Conservation (phyloP, 2,113 vertebrate genomes). For the Atherinomorus stipes region DNA sequence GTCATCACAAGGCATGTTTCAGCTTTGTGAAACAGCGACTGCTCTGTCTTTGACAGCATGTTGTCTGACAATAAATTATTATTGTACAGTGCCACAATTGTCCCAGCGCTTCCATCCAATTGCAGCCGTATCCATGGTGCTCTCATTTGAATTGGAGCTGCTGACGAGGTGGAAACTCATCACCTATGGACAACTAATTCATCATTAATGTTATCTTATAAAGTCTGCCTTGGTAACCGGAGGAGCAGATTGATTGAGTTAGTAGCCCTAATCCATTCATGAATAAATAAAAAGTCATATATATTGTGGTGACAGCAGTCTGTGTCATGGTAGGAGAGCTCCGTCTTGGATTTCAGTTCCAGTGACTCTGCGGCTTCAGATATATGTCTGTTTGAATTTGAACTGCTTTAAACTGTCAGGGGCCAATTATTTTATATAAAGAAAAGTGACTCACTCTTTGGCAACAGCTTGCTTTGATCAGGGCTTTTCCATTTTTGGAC, state of each 20-base stretch:
- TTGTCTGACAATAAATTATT: constrained; percentile 38
- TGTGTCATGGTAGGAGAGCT: neutral
- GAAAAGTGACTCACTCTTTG: constrained; percentile 44
- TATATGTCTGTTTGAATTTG: constrained; percentile 19
- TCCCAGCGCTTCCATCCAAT: constrained; percentile 37
- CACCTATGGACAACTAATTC: constrained; percentile 69
- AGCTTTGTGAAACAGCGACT: constrained; percentile 12
- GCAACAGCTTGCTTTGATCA: constrained; percentile 46
- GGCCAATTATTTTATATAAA: constrained; percentile 57
- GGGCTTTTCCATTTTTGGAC: constrained; percentile 37
- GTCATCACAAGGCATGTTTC: constrained; percentile 36
- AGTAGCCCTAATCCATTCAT: constrained; percentile 71
- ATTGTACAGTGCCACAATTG: constrained; percentile 26
- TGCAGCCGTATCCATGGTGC: constrained; percentile 36
- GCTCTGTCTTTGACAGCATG: constrained; percentile 21
- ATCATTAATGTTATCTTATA: constrained; percentile 80
- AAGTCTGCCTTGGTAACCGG: constrained; percentile 66
- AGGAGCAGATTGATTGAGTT: constrained; percentile 76
- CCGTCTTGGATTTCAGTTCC: constrained; percentile 4
- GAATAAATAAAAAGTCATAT: constrained; percentile 75
- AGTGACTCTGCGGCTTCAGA: constrained; percentile 11
- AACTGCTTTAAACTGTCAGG: constrained; percentile 36
- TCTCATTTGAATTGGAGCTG: constrained; percentile 55
- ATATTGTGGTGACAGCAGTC: constrained; percentile 57
- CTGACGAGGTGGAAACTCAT: constrained; percentile 58